These are phyloP conservation scores for Orbicella faveolata DNA, from an alignment of 64 coral and sea anemone species.

Conservation along the genomic window DNA sequence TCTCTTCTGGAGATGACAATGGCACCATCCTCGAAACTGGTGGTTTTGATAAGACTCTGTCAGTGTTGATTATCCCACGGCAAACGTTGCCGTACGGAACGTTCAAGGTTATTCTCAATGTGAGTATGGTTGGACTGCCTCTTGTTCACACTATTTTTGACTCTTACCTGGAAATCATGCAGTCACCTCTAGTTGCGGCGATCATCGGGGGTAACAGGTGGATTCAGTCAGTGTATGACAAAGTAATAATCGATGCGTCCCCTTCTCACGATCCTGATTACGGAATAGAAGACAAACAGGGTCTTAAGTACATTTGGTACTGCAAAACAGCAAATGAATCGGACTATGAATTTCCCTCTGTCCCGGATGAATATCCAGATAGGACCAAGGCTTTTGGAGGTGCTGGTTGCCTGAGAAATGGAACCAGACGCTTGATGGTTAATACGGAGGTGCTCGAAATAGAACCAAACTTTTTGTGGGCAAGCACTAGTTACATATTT, in stretches of 20 bases:
- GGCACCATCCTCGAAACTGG: neutral
- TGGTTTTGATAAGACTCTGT: constrained; percentile 11
- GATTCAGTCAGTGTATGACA: constrained; percentile 44
- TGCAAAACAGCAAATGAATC: constrained; percentile 49
- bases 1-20: neutral
- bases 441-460: neutral
- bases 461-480: neutral
- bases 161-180: constrained; percentile 41
- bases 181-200: constrained; percentile 38
- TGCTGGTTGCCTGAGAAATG: constrained; percentile 29
- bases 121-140: constrained; percentile 39
- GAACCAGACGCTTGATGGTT: neutral
- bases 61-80: constrained; percentile 44
- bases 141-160: constrained; percentile 9
- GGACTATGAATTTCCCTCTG: constrained; percentile 46
- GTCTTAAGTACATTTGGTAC: constrained; percentile 44
- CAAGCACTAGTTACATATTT: constrained; percentile 24
- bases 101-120: constrained; percentile 54
- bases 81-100: constrained; percentile 37
- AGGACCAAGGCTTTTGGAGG: neutral
- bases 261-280: constrained; percentile 67
- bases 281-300: neutral
- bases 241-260: constrained; percentile 41
- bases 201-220: constrained; percentile 59
- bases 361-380: constrained; percentile 5